These are phyloP conservation scores for Sinohyriopsis cumingii DNA, from an alignment of 2,888 invertebrate genomes.

Conservation along the genomic window DNA sequence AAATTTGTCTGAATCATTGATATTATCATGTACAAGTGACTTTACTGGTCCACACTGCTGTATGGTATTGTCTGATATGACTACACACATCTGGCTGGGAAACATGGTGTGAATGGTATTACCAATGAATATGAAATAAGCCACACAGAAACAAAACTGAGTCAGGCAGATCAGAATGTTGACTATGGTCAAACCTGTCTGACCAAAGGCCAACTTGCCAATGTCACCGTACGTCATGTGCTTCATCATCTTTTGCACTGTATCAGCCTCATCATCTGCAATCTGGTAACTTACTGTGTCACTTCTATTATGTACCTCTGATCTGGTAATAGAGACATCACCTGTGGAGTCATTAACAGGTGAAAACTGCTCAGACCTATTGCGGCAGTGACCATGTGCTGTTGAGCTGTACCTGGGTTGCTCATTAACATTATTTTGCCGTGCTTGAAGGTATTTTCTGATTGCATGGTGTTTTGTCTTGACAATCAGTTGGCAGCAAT, in stretches of 20 bases:
- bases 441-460: slow-evolving; percentile 16
- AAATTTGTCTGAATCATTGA: neutral
- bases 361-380: neutral
- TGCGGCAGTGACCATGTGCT: neutral
- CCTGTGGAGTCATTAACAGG: neutral
- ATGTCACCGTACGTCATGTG: slow-evolving; percentile 66
- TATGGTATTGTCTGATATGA: slow-evolving; percentile 8
- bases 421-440: slow-evolving; percentile 1
- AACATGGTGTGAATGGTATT: slow-evolving; percentile 64
- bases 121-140: slow-evolving; percentile 68
- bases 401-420: neutral
- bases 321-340: slow-evolving; percentile 1
- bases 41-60: neutral
- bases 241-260: slow-evolving; percentile 42
- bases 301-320: slow-evolving; percentile 5
- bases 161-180: slow-evolving; percentile 64
- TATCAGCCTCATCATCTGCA: slow-evolving; percentile 18
- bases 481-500: slow-evolving; percentile 67
- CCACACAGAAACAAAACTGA: slow-evolving; percentile 67
- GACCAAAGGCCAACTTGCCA: slow-evolving; percentile 61
- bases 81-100: slow-evolving; percentile 46
- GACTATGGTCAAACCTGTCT: slow-evolving; percentile 56
- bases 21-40: slow-evolving; percentile 1
- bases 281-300: slow-evolving; percentile 14
- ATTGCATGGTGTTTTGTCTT: slow-evolving; percentile 64